Evolutionary conservation across 2,888 invertebrate genomes (phyloP).

Genomic region (Drosophila meridionalis): DNA sequence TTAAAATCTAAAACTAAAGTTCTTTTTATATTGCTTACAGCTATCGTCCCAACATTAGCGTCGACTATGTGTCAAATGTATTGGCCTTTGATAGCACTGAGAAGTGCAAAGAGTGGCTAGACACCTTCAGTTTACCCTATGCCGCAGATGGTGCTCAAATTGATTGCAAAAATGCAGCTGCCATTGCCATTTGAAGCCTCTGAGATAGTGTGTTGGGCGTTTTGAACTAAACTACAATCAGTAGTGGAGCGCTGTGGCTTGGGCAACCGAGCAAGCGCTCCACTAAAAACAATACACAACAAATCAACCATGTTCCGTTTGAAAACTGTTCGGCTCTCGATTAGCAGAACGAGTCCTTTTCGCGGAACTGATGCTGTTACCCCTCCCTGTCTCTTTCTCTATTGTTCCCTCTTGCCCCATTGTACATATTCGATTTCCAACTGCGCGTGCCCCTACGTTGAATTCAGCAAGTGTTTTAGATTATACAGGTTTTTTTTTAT

Average conservation of each 20-base stretch:
- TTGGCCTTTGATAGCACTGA: slow-evolving; percentile 94
- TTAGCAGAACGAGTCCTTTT: slow-evolving; percentile 15
- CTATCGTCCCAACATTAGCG: slow-evolving; percentile 96
- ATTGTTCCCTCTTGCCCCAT: not conserved
- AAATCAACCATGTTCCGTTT: slow-evolving; percentile 21
- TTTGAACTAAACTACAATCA: slow-evolving; percentile 11
- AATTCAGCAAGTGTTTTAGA: slow-evolving; percentile 9
- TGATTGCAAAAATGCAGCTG: slow-evolving; percentile 92
- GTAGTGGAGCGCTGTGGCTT: slow-evolving; percentile 26
- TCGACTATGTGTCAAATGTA: slow-evolving; percentile 94
- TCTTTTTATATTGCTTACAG: slow-evolving; percentile 86
- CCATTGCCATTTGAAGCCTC: slow-evolving; percentile 71
- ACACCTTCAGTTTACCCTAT: slow-evolving; percentile 91
- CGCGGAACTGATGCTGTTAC: slow-evolving; percentile 27
- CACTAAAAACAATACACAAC: slow-evolving; percentile 24
- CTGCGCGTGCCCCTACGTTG: slow-evolving; percentile 47
- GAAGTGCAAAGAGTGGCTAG: slow-evolving; percentile 95
- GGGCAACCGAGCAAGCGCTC: slow-evolving; percentile 1
- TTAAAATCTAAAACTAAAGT: slow-evolving; percentile 37
- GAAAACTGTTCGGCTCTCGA: slow-evolving; percentile 22
- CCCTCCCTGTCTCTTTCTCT: slow-evolving; percentile 2
- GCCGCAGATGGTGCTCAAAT: slow-evolving; percentile 89
- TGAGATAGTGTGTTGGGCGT: slow-evolving; percentile 16
- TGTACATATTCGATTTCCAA: slow-evolving; percentile 39
- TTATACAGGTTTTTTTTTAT: not conserved